Base-by-base conservation (phyloP, 2,797 vertebrate genomes). In the Dermochelys coriacea region DNA sequence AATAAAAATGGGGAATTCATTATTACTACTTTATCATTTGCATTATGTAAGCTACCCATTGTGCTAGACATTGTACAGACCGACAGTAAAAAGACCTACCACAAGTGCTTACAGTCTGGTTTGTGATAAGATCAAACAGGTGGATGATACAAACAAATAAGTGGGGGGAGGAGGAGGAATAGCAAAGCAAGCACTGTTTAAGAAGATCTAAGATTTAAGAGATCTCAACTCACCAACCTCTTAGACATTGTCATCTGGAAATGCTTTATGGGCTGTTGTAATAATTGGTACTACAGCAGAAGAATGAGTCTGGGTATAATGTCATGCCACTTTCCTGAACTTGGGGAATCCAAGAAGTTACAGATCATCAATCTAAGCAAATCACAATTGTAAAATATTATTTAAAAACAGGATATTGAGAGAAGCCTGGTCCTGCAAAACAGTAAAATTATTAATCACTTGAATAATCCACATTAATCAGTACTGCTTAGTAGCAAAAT, bases 151-250 rank as follows among this genome's bases (percentile, higher is more conserved):
- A 92, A 91, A 91, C 79, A 93, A 29, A 61, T 12, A 10, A 59
- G 27, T 54, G 85, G 92, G 90, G 31, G 37, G 93, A 88, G 68
- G 80, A 86, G 89, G 95, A 87, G 80, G 77, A 85, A n/a, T 81
- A 95, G 75, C 84, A 97, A 97, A 98, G 96, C 85, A 97, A 93
- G 97, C 96, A 97, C 97, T 98, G 97, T 98, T 98, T 98, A 97
- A 97, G 93, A 96, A 95, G 8, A n/a, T n/a, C n/a, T n/a, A n/a
- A n/a, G n/a, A n/a, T n/a, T n/a, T n/a, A 87, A 88, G 92, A 94
- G 93, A 94, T 97, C 95, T 96, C 85, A 90, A 87, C 21, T 80
- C 90, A 93, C 29, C 51, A 41, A 23, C 21, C 15, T 19, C 85
- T 94, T 93, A 93, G 90, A 91, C 93, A 89, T 51, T 92, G 89